These are phyloP conservation scores for Eucriotettix oculatus DNA, from an alignment of 2,888 invertebrate species.

Conservation along the genomic window DNA sequence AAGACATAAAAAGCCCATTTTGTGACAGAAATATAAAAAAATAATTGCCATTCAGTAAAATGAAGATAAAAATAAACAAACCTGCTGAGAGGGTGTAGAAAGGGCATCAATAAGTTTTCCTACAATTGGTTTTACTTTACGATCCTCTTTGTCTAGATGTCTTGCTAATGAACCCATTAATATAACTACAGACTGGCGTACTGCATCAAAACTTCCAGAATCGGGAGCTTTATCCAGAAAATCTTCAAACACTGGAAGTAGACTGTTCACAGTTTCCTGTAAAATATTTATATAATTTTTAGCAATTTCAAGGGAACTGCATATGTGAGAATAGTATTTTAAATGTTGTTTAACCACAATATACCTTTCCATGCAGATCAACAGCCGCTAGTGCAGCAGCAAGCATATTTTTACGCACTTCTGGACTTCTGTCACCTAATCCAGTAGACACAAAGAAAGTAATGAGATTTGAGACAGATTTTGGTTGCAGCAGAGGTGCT, in stretches of 20 bases:
- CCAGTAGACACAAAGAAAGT: constrained; percentile 74
- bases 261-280: constrained; percentile 47
- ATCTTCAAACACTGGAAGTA: constrained; percentile 83
- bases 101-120: constrained; percentile 76
- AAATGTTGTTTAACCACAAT: neutral
- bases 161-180: constrained; percentile 94
- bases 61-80: constrained; percentile 18
- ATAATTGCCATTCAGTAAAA: neutral
- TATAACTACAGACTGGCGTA: constrained; percentile 90
- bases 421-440: constrained; percentile 67
- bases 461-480: constrained; percentile 50
- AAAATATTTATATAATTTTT: neutral
- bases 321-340: neutral
- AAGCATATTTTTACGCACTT: constrained; percentile 70
- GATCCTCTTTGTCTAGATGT: constrained; percentile 81
- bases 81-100: constrained; percentile 91
- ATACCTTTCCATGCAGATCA: constrained; percentile 78
- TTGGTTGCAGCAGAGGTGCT: constrained; percentile 52
- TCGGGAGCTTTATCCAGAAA: constrained; percentile 88
- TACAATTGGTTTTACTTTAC: constrained; percentile 85
- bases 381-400: constrained; percentile 85
- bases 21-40: neutral
- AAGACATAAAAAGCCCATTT: neutral
- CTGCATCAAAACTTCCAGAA: constrained; percentile 75
- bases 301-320: neutral